Percentiles rank a stretch among this genome's conserved stretches.
These are phyloP conservation scores for Coregonus suidteri DNA, from an alignment of 2,797 vertebrate genomes.

Conservation along the genomic window DNA sequence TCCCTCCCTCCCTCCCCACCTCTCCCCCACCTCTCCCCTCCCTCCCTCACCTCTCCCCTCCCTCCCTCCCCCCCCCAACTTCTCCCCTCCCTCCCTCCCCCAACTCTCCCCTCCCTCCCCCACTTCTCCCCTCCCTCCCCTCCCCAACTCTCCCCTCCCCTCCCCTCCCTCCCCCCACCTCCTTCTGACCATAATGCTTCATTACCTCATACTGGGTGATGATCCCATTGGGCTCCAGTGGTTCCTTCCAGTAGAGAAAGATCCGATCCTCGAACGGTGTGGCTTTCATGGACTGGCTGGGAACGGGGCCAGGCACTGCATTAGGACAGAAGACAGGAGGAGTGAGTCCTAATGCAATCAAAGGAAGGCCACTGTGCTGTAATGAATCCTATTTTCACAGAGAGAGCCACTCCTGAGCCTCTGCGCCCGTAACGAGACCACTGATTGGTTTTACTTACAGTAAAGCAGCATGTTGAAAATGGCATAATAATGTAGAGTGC, in stretches of 20 bases:
- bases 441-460: background rate
- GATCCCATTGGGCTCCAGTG: slow-evolving; percentile 92
- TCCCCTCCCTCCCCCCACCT: too few relatives aligned
- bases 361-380: background rate
- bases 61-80: too few relatives aligned
- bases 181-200: background rate
- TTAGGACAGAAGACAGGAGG: background rate
- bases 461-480: background rate
- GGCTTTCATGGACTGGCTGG: slow-evolving; percentile 89
- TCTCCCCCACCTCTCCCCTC: too few relatives aligned
- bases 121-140: too few relatives aligned
- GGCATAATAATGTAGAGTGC: background rate
- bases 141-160: too few relatives aligned
- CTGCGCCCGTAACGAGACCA: background rate
- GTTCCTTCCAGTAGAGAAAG: slow-evolving; percentile 96
- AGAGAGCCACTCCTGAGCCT: background rate
- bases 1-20: too few relatives aligned
- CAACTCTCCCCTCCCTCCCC: too few relatives aligned
- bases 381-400: background rate
- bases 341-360: background rate
- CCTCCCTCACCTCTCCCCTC: too few relatives aligned
- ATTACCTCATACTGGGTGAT: slow-evolving; percentile 90
- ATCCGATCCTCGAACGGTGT: slow-evolving; percentile 96
- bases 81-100: too few relatives aligned
- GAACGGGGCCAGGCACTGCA: slow-evolving; percentile 92